Base-by-base conservation (phyloP, 2,888 invertebrate genomes). In the Drosophila helvetica region DNA sequence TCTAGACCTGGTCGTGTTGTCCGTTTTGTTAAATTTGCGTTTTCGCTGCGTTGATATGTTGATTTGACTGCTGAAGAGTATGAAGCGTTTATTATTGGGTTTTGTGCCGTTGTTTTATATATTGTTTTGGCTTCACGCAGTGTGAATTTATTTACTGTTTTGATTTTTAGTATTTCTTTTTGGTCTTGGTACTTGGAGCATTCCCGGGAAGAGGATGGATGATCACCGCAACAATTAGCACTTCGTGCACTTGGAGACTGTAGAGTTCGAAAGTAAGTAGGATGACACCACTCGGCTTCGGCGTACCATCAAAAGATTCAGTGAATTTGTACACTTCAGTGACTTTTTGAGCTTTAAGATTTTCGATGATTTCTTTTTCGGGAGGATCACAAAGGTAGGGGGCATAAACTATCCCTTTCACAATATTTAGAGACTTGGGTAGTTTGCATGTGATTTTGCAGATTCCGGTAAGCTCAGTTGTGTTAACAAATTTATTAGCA, bases 201-300 rank as follows among this genome's bases (percentile, higher is more conserved):
- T 19, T 19, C 4, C 22, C 22, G 22, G 3, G 22, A 22, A 22
- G 22, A 22, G 5, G 22, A 22, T 5, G 22, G 22, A 22, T 19
- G 19, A 19, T 22, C 4, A 4, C 22, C 22, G 22, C 3, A 3
- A 22, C 22, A 22, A 22, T 22, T 22, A 22, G 22, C 22, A 22
- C 22, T 22, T 22, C 22, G 22, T 22, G 22, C 4, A 4, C 22
- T 22, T 22, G 60, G 19, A 50, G 50, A 38, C 53, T 38, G 33
- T 58, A 58, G 30, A 59, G 17, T 6, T 63, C 54, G 42, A 68
- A 70, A 10, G 65, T 66, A 3, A 70, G 9, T 15, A 70, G 53
- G 25, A 66, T 62, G 17, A 62, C 71, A 17, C 57, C 54, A 18
- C 45, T 46, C 1, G 68, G 54, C 18, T 62, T 62, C 15, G 38